A percentile compares a stretch with the other conserved stretches of the same genome.
These are phyloP conservation scores for Ceratoteleas bidentatus DNA, from an alignment of 1,140 invertebrate genomes.

Conservation along the genomic window DNA sequence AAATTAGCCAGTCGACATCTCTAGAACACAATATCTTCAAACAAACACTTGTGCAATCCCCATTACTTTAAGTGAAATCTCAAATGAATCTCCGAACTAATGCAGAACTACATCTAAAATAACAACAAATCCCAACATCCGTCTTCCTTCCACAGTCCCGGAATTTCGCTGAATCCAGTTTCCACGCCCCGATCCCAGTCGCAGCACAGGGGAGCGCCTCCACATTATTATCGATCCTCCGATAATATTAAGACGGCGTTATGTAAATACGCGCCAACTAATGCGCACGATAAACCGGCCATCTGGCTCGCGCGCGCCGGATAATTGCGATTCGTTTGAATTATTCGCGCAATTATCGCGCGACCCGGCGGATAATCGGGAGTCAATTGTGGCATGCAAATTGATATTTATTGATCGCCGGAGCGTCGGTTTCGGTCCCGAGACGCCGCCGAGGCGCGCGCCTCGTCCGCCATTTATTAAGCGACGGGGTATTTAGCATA, in stretches of 20 bases:
- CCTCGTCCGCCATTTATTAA: constrained; percentile 20
- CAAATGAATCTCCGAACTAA: too few species aligned
- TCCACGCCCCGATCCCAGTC: constrained; percentile 50
- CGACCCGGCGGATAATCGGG: background rate
- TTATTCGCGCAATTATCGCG: constrained; percentile 27
- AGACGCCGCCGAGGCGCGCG: background rate
- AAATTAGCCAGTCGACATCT: too few species aligned
- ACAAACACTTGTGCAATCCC: too few species aligned
- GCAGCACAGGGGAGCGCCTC: constrained; percentile 19
- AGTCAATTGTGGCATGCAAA: constrained; percentile 28
- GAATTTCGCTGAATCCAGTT: too few species aligned
- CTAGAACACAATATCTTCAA: too few species aligned
- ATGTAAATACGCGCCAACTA: constrained; percentile 31
- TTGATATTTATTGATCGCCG: constrained; percentile 10
- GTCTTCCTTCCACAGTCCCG: too few species aligned
- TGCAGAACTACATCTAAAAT: too few species aligned
- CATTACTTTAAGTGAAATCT: too few species aligned
- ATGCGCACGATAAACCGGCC: constrained; percentile 13
- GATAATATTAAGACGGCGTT: constrained; percentile 51
- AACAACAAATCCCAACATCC: too few species aligned
- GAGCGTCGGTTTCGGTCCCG: background rate
- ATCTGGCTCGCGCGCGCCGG: constrained; percentile 9
- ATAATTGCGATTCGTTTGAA: constrained; percentile 30
- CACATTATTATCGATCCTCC: constrained; percentile 31
- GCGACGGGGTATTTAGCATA: constrained; percentile 2